Evolutionary conservation across 2,113 vertebrate genomes (phyloP).

Genomic region (Gavialis gangeticus): DNA sequence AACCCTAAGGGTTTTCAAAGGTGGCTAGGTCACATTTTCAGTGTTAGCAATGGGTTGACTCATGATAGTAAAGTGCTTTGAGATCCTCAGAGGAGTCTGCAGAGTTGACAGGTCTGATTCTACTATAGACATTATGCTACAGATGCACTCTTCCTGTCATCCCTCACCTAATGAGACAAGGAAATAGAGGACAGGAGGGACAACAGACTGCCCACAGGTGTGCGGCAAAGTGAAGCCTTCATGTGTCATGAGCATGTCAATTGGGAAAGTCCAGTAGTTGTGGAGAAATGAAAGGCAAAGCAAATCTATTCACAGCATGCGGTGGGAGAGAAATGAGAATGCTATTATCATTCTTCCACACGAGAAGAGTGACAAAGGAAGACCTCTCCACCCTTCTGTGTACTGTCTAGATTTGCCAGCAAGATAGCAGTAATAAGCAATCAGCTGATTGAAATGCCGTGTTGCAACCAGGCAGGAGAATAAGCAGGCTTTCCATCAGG

Average conservation of each 20-base stretch:
- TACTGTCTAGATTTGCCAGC: slow-evolving; percentile 57
- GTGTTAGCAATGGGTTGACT: background rate
- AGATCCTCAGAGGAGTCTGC: background rate
- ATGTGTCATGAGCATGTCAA: background rate
- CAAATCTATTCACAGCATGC: slow-evolving; percentile 21
- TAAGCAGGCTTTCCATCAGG: slow-evolving; percentile 58
- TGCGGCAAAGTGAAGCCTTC: background rate
- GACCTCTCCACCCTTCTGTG: slow-evolving; percentile 12
- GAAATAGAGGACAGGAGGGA: background rate
- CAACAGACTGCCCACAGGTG: background rate
- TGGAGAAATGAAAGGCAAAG: background rate
- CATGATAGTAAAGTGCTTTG: background rate
- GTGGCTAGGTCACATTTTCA: background rate
- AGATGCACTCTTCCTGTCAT: background rate
- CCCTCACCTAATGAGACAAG: background rate
- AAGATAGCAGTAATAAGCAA: slow-evolving; percentile 48
- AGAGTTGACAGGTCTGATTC: background rate
- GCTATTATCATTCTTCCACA: slow-evolving; percentile 33
- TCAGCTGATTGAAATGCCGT: slow-evolving; percentile 48
- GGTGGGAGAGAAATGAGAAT: background rate
- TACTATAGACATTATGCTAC: background rate
- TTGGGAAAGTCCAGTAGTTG: background rate
- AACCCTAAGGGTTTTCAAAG: background rate
- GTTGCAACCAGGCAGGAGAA: slow-evolving; percentile 56
- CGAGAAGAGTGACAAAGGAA: slow-evolving; percentile 46